Evolutionary conservation across 1,140 invertebrate genomes (phyloP).

Genomic region (Polypedilum pembai): DNA sequence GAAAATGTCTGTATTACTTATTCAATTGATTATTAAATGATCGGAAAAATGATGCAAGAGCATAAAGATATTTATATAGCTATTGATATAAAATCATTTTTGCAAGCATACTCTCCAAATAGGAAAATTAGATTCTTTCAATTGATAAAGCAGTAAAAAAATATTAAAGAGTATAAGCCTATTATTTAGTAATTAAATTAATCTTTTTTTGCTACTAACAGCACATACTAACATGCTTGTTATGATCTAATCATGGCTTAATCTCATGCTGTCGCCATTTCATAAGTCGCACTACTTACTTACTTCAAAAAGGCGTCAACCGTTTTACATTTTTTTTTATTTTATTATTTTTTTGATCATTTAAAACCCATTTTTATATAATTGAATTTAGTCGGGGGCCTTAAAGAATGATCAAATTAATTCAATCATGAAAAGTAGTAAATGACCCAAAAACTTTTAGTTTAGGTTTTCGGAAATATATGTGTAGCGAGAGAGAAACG

Average conservation of each 20-base stretch:
- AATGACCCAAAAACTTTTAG: background rate
- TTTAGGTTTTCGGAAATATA: background rate
- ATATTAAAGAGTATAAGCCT: background rate
- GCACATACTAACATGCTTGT: background rate
- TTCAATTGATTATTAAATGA: background rate
- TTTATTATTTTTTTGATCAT: background rate
- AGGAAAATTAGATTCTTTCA: background rate
- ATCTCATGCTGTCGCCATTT: background rate
- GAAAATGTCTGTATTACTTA: background rate
- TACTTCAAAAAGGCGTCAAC: background rate
- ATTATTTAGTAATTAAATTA: slow-evolving; percentile 8
- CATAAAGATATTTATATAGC: background rate
- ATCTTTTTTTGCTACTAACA: background rate
- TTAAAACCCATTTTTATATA: too few relatives aligned
- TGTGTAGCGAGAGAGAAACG: background rate
- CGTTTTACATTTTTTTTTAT: background rate
- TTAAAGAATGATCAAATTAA: slow-evolving; percentile 16
- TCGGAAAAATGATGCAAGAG: background rate
- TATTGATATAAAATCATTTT: background rate
- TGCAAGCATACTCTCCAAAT: background rate
- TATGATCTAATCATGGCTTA: slow-evolving; percentile 9
- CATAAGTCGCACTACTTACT: background rate
- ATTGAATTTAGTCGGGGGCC: too few relatives aligned
- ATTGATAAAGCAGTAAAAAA: background rate
- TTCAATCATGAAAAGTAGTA: background rate